Evolutionary conservation across 2,888 invertebrate genomes (phyloP).

Genomic region (Cheilosia scutellata): DNA sequence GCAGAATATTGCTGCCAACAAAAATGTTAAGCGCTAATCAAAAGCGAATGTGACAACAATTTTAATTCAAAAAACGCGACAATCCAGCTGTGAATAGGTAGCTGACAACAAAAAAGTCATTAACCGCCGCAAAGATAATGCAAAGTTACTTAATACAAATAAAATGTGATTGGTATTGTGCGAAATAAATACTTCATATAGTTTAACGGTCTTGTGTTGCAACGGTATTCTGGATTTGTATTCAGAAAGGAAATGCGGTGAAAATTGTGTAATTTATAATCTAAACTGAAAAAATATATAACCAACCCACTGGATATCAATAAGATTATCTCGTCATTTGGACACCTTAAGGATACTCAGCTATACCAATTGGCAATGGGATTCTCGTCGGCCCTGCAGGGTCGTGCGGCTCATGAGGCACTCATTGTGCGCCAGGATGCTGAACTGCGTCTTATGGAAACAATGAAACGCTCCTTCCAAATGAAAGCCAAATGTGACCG

Average conservation of each 20-base stretch:
- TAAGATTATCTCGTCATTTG: slow-evolving; percentile 50
- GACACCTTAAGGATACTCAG: slow-evolving; percentile 54
- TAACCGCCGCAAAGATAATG: slow-evolving; percentile 27
- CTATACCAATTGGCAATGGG: slow-evolving; percentile 86
- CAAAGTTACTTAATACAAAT: slow-evolving; percentile 16
- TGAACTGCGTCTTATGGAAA: slow-evolving; percentile 95
- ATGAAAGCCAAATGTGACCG: slow-evolving; percentile 96
- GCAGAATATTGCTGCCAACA: slow-evolving; percentile 27
- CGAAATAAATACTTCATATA: slow-evolving; percentile 13
- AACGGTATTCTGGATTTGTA: slow-evolving; percentile 27
- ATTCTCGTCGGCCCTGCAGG: slow-evolving; percentile 94
- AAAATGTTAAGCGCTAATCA: slow-evolving; percentile 42
- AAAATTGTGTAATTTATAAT: slow-evolving; percentile 9
- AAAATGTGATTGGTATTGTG: slow-evolving; percentile 61
- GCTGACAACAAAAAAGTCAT: slow-evolving; percentile 12
- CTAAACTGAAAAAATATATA: slow-evolving; percentile 9
- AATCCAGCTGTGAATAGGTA: slow-evolving; percentile 3
- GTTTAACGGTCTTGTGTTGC: slow-evolving; percentile 18
- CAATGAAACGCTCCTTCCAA: slow-evolving; percentile 93
- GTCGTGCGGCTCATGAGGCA: slow-evolving; percentile 95
- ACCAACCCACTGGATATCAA: slow-evolving; percentile 53
- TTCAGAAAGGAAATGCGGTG: slow-evolving; percentile 47
- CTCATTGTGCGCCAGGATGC: slow-evolving; percentile 95
- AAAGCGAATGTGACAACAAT: slow-evolving; percentile 69
- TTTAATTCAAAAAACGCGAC: slow-evolving; percentile 21